Conservation (phyloP, 2,888 invertebrate genomes). For the Clivina fossor region DNA sequence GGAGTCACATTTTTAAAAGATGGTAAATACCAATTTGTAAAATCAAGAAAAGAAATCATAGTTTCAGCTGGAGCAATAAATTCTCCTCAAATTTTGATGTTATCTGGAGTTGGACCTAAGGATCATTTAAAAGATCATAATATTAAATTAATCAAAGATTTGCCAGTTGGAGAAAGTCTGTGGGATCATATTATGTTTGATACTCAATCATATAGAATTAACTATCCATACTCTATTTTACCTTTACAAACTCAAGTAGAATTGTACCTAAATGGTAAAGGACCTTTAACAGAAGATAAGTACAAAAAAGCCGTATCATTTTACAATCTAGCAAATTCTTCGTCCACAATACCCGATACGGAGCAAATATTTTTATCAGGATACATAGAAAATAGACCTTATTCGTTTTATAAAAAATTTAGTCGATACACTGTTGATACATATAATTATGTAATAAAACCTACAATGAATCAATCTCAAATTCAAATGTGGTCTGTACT, state of each 20-base stretch:
- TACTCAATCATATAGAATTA: slow-evolving; percentile 36
- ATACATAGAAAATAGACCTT: slow-evolving; percentile 29
- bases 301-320: slow-evolving; percentile 40
- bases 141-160: slow-evolving; percentile 35
- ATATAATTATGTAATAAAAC: slow-evolving; percentile 33
- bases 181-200: slow-evolving; percentile 38
- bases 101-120: slow-evolving; percentile 37
- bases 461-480: slow-evolving; percentile 6
- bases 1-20: slow-evolving; percentile 36
- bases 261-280: slow-evolving; percentile 39
- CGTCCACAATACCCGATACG: slow-evolving; percentile 41
- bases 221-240: slow-evolving; percentile 32
- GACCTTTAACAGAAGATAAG: slow-evolving; percentile 40
- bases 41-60: slow-evolving; percentile 35
- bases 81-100: slow-evolving; percentile 36
- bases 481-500: slow-evolving; percentile 55
- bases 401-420: slow-evolving; percentile 38
- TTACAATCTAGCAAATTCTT: slow-evolving; percentile 35
- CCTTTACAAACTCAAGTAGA: slow-evolving; percentile 30
- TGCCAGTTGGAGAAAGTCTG: slow-evolving; percentile 39
- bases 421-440: slow-evolving; percentile 42
- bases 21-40: slow-evolving; percentile 31
- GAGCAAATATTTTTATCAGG: slow-evolving; percentile 41
- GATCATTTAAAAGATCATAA: slow-evolving; percentile 32
- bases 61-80: slow-evolving; percentile 35